Conservation (phyloP, 64 coral and sea anemone genomes). For the Astreopora myriophthalma region DNA sequence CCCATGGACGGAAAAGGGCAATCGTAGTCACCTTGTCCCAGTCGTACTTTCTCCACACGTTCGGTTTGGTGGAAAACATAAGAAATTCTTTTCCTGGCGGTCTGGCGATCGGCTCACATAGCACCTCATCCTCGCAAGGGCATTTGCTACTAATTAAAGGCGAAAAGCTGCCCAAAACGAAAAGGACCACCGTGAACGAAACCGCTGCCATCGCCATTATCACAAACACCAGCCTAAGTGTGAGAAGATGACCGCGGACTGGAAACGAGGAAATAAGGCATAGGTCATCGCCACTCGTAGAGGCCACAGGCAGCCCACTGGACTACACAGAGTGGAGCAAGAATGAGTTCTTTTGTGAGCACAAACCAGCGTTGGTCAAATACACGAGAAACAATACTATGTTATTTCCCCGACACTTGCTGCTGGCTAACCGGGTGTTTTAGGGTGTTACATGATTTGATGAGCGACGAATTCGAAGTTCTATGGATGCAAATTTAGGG, state of each 20-base stretch:
- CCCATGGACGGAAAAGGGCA: slow-evolving; percentile 90
- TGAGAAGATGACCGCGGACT: background rate
- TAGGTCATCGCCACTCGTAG: no score
- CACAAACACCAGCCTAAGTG: background rate
- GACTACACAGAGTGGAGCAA: no score
- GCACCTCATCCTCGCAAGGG: slow-evolving; percentile 69
- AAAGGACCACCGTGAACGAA: background rate
- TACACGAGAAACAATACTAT: no score
- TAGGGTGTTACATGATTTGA: no score
- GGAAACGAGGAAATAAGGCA: background rate
- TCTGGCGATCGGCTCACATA: slow-evolving; percentile 79
- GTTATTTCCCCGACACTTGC: no score
- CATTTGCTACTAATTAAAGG: slow-evolving; percentile 35
- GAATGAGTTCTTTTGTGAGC: no score
- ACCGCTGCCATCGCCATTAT: background rate
- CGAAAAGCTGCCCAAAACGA: background rate
- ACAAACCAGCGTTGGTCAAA: no score
- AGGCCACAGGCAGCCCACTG: no score
- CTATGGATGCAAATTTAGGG: no score
- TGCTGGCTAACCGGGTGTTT: no score
- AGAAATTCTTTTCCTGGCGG: slow-evolving; percentile 89
- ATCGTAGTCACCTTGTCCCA: slow-evolving; percentile 90
- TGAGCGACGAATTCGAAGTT: no score
- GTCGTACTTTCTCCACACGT: slow-evolving; percentile 89
- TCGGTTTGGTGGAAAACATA: slow-evolving; percentile 78